Conservation (phyloP, 1,140 invertebrate genomes). For the Drosophila varians region DNA sequence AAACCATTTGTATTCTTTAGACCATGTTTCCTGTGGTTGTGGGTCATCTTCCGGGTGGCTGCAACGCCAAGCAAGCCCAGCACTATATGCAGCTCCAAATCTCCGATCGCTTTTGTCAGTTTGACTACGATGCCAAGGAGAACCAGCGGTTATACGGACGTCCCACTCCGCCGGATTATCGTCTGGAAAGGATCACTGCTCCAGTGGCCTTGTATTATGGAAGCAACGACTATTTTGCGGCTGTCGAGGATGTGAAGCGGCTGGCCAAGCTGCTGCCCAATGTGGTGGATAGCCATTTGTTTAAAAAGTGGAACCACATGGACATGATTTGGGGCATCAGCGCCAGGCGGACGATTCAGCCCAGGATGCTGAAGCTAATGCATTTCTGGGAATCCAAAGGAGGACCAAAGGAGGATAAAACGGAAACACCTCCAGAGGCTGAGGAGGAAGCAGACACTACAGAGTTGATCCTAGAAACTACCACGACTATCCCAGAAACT, state of each 20-base stretch:
- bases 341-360: slow-evolving; percentile 85
- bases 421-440: not conserved
- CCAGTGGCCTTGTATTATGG: slow-evolving; percentile 89
- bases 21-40: slow-evolving; percentile 60
- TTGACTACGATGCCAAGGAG: slow-evolving; percentile 52
- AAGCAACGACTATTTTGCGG: slow-evolving; percentile 88
- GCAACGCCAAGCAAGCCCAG: slow-evolving; percentile 38
- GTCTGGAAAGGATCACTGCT: slow-evolving; percentile 85
- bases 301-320: slow-evolving; percentile 85
- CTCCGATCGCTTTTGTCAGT: slow-evolving; percentile 62
- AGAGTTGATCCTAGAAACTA: not conserved
- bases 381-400: slow-evolving; percentile 42
- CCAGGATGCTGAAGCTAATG: slow-evolving; percentile 76
- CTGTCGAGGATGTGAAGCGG: slow-evolving; percentile 85
- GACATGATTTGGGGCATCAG: slow-evolving; percentile 88
- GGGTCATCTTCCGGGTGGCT: slow-evolving; percentile 63
- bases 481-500: too few species aligned
- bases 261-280: slow-evolving; percentile 84
- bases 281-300: slow-evolving; percentile 82
- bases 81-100: slow-evolving; percentile 62
- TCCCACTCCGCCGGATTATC: slow-evolving; percentile 85
- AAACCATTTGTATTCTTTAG: slow-evolving; percentile 31
- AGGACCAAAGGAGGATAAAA: not conserved
- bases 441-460: slow-evolving; percentile 1
- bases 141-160: slow-evolving; percentile 84